Evolutionary conservation across 2,797 vertebrate species (phyloP).

Genomic region (Manis javanica): DNA sequence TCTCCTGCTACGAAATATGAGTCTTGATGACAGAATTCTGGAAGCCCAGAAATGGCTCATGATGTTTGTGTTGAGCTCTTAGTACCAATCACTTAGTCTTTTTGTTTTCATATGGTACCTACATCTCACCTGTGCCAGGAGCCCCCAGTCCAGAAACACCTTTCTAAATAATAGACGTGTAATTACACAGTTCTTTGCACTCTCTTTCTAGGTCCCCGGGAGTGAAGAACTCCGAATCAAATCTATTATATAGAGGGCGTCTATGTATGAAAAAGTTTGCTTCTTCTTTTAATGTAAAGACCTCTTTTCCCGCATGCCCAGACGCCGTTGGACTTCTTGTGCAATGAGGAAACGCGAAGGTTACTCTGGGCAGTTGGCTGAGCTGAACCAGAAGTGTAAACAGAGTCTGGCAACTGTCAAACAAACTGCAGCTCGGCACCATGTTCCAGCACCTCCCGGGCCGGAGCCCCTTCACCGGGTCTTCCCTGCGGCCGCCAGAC

Average conservation of each 20-base stretch:
- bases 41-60: neutral
- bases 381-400: slow-evolving; percentile 78
- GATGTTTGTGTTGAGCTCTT: neutral
- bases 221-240: slow-evolving; percentile 96
- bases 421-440: slow-evolving; percentile 61
- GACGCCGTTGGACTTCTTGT: slow-evolving; percentile 12
- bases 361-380: slow-evolving; percentile 73
- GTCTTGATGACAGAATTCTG: neutral
- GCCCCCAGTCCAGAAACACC: neutral
- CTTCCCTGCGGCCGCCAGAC: neutral
- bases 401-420: slow-evolving; percentile 81
- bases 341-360: slow-evolving; percentile 78
- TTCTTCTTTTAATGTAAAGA: slow-evolving; percentile 91
- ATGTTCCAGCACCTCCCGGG: slow-evolving; percentile 40
- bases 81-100: neutral
- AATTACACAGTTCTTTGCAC: slow-evolving; percentile 93
- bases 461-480: neutral
- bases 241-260: slow-evolving; percentile 94
- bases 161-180: slow-evolving; percentile 50
- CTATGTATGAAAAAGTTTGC: slow-evolving; percentile 93
- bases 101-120: neutral
- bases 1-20: neutral
- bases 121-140: neutral
- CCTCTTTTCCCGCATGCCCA: slow-evolving; percentile 77
- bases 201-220: slow-evolving; percentile 95